phyloP scores from a whole-genome alignment of 2,797 vertebrate genomes.

The Intellagama lesueurii region DNA sequence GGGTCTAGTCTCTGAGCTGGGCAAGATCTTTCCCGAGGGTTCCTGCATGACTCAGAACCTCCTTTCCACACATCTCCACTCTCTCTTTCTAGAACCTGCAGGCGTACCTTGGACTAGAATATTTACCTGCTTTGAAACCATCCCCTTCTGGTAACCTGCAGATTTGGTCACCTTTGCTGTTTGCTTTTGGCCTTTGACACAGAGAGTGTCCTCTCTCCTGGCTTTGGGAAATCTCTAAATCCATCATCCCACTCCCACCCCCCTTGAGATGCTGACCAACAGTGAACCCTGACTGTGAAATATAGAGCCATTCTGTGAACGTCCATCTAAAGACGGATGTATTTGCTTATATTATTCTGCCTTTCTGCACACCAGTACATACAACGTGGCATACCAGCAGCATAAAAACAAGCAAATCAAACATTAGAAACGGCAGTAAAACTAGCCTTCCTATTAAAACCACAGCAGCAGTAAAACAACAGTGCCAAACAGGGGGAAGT shows the following conservation, averaged over 20 bases:
- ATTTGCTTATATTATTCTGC: not conserved
- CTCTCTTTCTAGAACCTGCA: no score
- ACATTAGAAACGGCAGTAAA: not conserved
- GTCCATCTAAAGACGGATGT: not conserved
- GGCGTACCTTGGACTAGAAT: no score
- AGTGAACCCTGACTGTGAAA: not conserved
- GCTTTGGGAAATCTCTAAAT: not conserved
- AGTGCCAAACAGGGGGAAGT: not conserved
- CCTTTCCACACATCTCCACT: no score
- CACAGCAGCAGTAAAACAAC: not conserved
- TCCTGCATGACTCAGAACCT: no score
- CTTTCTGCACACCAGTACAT: not conserved
- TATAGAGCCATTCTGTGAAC: not conserved
- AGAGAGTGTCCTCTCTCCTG: no score
- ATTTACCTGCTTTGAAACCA: no score
- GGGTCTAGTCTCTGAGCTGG: no score
- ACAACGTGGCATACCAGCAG: not conserved
- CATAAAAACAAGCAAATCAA: not conserved
- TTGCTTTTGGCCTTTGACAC: no score
- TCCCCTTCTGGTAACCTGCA: no score
- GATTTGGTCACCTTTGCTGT: no score
- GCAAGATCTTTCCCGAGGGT: no score
- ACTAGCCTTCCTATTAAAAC: not conserved
- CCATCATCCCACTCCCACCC: no score
- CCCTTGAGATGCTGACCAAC: not conserved